Evolutionary conservation across 64 coral and sea anemone genomes (phyloP).

Genomic region (Exaiptasia diaphana): DNA sequence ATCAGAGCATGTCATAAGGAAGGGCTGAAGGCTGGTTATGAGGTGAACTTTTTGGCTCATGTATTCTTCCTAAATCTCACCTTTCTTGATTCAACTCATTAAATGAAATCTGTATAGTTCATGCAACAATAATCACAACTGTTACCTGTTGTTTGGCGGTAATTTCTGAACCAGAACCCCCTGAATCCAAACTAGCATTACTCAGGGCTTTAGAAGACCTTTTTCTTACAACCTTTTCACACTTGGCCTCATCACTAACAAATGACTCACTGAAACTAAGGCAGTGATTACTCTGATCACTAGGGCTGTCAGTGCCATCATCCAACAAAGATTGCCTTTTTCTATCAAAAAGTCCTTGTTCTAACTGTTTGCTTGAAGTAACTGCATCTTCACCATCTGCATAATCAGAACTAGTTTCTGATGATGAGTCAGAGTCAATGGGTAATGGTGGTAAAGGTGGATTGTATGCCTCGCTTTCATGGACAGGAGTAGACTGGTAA

Average conservation of each 20-base stretch:
- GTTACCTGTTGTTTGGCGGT: not conserved
- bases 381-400: conserved; percentile 77
- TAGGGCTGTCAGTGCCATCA: conserved; percentile 63
- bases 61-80: too few relatives aligned
- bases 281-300: conserved; percentile 68
- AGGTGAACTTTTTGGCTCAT: too few relatives aligned
- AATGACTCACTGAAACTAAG: conserved; percentile 72
- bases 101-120: too few relatives aligned
- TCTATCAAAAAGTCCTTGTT: not conserved
- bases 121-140: too few relatives aligned
- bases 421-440: conserved; percentile 53
- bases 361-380: too few relatives aligned
- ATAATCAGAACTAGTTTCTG: conserved; percentile 87
- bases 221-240: conserved; percentile 58
- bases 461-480: conserved; percentile 54
- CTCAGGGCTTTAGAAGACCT: conserved; percentile 72
- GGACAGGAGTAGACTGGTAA: too few relatives aligned
- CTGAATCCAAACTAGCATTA: conserved; percentile 57
- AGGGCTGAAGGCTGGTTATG: not conserved
- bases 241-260: conserved; percentile 53
- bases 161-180: conserved; percentile 54
- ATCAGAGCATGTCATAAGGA: too few relatives aligned
- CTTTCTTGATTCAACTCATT: too few relatives aligned
- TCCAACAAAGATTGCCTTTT: not conserved
- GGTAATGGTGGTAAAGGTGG: conserved; percentile 68